Percentiles rank a stretch among this genome's conserved stretches.
These are phyloP conservation scores for Genyomyrus donnyi DNA, from an alignment of 2,113 vertebrate genomes.

Conservation along the genomic window DNA sequence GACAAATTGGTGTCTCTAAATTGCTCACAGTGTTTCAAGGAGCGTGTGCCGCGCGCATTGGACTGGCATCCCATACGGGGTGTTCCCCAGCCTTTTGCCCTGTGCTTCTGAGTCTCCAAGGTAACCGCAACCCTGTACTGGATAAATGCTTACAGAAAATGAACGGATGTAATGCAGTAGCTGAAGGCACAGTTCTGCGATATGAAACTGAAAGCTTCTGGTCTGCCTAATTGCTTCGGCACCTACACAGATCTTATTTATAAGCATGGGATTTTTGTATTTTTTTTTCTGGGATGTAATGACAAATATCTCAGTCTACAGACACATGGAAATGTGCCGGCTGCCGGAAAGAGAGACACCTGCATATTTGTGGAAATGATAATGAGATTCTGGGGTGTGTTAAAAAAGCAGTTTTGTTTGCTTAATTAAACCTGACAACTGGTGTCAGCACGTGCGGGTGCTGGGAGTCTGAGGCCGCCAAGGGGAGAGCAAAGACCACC, in stretches of 20 bases:
- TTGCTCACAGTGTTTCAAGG: background rate
- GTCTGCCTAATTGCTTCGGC: background rate
- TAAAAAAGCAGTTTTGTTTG: background rate
- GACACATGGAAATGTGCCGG: background rate
- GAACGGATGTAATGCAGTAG: background rate
- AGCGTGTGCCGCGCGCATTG: background rate
- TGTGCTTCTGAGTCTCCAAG: background rate
- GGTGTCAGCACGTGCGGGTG: background rate
- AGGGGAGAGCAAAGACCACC: background rate
- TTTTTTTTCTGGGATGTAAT: background rate
- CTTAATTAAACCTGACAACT: background rate
- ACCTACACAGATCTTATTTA: background rate
- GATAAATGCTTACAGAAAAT: background rate
- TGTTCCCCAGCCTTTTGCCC: background rate
- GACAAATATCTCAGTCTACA: background rate
- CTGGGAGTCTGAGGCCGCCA: background rate
- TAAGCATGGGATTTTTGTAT: background rate
- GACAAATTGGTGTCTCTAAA: background rate
- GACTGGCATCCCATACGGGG: background rate
- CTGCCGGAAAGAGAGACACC: background rate
- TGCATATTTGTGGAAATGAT: background rate
- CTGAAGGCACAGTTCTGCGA: background rate
- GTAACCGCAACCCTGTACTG: background rate
- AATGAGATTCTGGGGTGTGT: background rate
- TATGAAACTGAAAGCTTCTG: background rate